Evolutionary conservation across 2,888 invertebrate genomes (phyloP).

Genomic region (Julus scandinavius): DNA sequence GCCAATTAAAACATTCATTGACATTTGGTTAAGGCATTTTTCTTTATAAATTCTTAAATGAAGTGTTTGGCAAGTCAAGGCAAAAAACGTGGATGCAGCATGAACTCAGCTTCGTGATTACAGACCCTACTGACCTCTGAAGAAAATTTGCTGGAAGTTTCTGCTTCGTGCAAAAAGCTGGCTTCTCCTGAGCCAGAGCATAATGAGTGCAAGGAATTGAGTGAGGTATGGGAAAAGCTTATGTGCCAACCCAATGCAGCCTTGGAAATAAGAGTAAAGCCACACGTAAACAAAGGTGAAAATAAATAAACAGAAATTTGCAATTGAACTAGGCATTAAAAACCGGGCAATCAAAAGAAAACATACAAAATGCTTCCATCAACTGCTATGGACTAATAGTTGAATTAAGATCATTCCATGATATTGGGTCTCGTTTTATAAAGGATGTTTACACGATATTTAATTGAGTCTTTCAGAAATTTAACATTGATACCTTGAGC

Average conservation of each 20-base stretch:
- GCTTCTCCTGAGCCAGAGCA: conserved; percentile 55
- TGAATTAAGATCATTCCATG: background rate
- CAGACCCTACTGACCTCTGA: conserved; percentile 53
- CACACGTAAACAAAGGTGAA: conserved; percentile 49
- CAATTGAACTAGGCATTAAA: background rate
- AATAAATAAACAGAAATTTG: conserved; percentile 23
- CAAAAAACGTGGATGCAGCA: background rate
- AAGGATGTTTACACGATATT: background rate
- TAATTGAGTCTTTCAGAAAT: background rate
- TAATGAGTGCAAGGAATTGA: conserved; percentile 55
- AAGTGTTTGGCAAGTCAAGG: background rate
- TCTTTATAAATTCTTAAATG: background rate
- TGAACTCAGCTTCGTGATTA: conserved; percentile 14
- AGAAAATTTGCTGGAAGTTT: conserved; percentile 47
- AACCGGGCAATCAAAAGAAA: background rate
- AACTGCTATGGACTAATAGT: background rate
- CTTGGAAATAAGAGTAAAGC: conserved; percentile 50
- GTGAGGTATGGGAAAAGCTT: conserved; percentile 52
- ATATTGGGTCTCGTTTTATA: background rate
- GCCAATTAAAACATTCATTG: background rate
- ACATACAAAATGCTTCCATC: background rate
- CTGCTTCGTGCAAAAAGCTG: conserved; percentile 53
- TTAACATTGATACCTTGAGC: too few species aligned
- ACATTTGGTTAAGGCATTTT: background rate
- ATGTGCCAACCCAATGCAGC: conserved; percentile 52